Evolutionary conservation across 2,113 vertebrate genomes (phyloP).

Genomic region (Cervus canadensis): DNA sequence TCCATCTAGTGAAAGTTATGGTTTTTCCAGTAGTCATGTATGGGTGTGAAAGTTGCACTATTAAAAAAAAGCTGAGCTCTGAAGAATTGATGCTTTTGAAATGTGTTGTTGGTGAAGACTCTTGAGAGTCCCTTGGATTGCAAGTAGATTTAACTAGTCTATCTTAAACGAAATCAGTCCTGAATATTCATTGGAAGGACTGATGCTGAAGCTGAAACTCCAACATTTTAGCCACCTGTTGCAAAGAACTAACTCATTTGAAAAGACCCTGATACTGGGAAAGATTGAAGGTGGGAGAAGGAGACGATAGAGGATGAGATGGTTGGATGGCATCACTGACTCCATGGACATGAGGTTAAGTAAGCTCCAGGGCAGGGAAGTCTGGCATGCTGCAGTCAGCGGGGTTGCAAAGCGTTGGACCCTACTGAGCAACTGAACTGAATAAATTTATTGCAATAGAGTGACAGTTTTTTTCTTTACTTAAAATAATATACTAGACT

Average conservation of each 20-base stretch:
- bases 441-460: neutral
- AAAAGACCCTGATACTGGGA: neutral
- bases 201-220: neutral
- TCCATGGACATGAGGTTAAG: neutral
- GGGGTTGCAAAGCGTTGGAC: neutral
- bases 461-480: neutral
- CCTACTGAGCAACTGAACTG: neutral
- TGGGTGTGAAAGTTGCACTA: neutral
- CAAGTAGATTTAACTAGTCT: neutral
- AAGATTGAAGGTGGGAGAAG: neutral
- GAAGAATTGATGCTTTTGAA: neutral
- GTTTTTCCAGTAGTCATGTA: neutral
- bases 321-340: neutral
- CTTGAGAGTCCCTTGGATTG: neutral
- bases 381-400: neutral
- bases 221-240: neutral
- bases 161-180: neutral
- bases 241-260: neutral
- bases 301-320: neutral
- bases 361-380: neutral
- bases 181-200: neutral
- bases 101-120: neutral
- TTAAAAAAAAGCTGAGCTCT: fast-evolving
- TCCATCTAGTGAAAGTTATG: fast-evolving
- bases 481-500: neutral